Evolutionary conservation across 2,888 invertebrate genomes (phyloP), one percentile per base, ranked within the genome.

Genomic region (Drosophila picticornis): DNA sequence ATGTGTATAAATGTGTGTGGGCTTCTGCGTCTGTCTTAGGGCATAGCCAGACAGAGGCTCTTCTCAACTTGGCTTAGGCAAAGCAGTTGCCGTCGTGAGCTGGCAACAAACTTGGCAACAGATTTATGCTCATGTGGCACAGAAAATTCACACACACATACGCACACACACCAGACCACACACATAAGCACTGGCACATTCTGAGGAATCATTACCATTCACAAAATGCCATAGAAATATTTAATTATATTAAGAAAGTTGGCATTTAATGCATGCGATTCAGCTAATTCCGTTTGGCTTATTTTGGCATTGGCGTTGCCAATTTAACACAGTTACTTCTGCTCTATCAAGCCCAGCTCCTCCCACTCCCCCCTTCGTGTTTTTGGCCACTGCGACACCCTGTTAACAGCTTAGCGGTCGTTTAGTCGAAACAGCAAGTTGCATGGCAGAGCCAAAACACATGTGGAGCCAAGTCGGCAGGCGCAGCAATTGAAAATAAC

Each of bases 41-140:
- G 68, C 62, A 80, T 53, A 68, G 25, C 6, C 36, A 57, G 51
- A 51, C 43, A 38, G 48, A 72, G 2, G 7, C 22, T 40, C 19
- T 2, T 10, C 19, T 31, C 32, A 63, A 51, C 38, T 50, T 68
- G 55, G 70, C 19, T 43, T 52, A 36, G 40, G 40, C 58, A 27
- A 61, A 62, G 68, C 75, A 58, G 60, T 60, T 73, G 56, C 60
- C 38, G 13, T 51, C 40, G 22, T 22, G 34, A 29, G 43, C 40
- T 73, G 73, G 58, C 64, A 78, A 57, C 71, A 81, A 81, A 70
- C 75, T 84, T 82, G 64, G 63, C 68, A 80, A 83, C 77, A 67
- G 66, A 75, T 81, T 63, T 50, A 38, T 59, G 70, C 58, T 32
- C 58, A 72, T 64, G 50, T 58, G 72, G 38, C 36, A 43, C 51